Evolutionary conservation across 2,797 vertebrate genomes (phyloP).

Genomic region (Carapus acus): DNA sequence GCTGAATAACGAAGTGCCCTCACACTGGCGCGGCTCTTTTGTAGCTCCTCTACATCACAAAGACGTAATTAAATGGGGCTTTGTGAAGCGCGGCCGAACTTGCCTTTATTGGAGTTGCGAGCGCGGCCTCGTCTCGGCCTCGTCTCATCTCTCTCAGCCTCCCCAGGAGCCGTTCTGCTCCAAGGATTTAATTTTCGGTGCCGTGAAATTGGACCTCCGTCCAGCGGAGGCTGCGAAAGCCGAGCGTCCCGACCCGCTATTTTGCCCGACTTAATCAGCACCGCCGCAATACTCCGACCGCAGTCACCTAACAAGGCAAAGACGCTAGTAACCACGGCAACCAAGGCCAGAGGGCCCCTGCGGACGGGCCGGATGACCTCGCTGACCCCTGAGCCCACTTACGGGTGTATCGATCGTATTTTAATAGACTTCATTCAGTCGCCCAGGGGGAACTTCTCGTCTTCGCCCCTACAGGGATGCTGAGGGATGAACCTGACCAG

Average conservation of each 20-base stretch:
- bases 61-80: constrained; percentile 18
- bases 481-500: not conserved
- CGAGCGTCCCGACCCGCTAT: constrained; percentile 22
- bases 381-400: constrained; percentile 15
- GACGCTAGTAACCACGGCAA: not conserved
- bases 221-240: not conserved
- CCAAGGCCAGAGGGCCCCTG: constrained; percentile 1
- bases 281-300: constrained; percentile 7
- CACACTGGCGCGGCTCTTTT: constrained; percentile 17
- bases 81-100: constrained; percentile 17
- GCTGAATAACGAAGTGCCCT: constrained; percentile 39
- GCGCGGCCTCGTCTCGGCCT: constrained; percentile 9
- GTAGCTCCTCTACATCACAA: constrained; percentile 10
- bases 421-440: constrained; percentile 23
- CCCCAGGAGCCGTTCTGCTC: constrained; percentile 32
- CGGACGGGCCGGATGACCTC: constrained; percentile 17
- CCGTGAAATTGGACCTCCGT: constrained; percentile 40
- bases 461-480: not conserved
- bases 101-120: constrained; percentile 27
- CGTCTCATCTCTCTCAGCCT: constrained; percentile 12
- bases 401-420: constrained; percentile 29
- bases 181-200: constrained; percentile 40
- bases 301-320: not conserved
- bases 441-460: constrained; percentile 2
- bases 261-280: constrained; percentile 6